These are phyloP conservation scores for Calephelis perditalis DNA, from an alignment of 2,888 invertebrate genomes.

Conservation along the genomic window DNA sequence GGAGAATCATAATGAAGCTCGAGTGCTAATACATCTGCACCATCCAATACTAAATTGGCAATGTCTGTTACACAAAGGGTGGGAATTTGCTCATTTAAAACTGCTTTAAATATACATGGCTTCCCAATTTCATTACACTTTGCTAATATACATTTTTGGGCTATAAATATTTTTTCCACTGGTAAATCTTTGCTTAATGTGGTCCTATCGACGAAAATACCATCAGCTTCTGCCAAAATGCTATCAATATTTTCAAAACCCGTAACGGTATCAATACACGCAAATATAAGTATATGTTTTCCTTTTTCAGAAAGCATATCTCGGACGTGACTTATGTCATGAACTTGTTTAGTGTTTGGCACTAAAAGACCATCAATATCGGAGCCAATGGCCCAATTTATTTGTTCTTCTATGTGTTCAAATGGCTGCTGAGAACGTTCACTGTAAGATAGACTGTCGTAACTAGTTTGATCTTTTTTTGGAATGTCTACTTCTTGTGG, in stretches of 20 bases:
- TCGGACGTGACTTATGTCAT: slow-evolving; percentile 51
- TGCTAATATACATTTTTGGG: slow-evolving; percentile 91
- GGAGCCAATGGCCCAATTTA: slow-evolving; percentile 62
- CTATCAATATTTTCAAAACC: slow-evolving; percentile 80
- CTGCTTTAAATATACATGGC: slow-evolving; percentile 92
- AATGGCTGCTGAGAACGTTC: slow-evolving; percentile 86
- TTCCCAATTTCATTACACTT: slow-evolving; percentile 91
- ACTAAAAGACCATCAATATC: slow-evolving; percentile 63
- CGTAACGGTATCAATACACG: slow-evolving; percentile 53
- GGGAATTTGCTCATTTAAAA: slow-evolving; percentile 90
- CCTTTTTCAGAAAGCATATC: slow-evolving; percentile 55
- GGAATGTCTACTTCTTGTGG: slow-evolving; percentile 59
- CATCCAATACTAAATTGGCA: slow-evolving; percentile 94
- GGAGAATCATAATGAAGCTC: slow-evolving; percentile 77
- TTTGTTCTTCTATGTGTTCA: slow-evolving; percentile 77
- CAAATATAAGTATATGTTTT: slow-evolving; percentile 62
- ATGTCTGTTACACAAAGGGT: slow-evolving; percentile 88
- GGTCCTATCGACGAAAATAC: slow-evolving; percentile 92
- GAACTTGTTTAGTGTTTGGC: slow-evolving; percentile 47
- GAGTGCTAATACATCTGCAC: slow-evolving; percentile 91
- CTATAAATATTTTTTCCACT: slow-evolving; percentile 91
- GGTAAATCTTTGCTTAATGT: slow-evolving; percentile 92
- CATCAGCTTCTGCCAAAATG: slow-evolving; percentile 87
- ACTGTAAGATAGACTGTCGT: slow-evolving; percentile 51
- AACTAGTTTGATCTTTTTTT: slow-evolving; percentile 58